Evolutionary conservation across 2,113 vertebrate species (phyloP), one percentile per base, ranked within the genome.

Genomic region (Sterrhoptilus dennistouni): DNA sequence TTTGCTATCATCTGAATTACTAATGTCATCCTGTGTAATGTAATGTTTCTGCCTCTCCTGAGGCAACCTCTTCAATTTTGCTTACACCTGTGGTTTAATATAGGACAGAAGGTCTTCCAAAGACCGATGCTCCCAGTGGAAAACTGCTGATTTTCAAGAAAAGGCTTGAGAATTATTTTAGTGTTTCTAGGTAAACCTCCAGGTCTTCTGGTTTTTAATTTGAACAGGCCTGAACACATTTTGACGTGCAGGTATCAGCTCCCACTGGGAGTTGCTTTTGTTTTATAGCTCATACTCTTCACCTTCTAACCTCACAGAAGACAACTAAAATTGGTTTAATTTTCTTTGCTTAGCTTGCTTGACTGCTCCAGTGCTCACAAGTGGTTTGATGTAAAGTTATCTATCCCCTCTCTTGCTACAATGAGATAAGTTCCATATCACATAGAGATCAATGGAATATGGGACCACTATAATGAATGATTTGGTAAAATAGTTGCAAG

Each of bases 71-170:
- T 94, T 83, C 83, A 96, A 95, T 96, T 92, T 79, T 91, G 60
- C 84, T 80, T 95, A 87, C 95, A 97, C 95, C 97, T 98, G 97
- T 97, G 96, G 83, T 92, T 97, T 95, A 95, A 53, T 95, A 87
- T 44, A 79, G 91, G 89, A 96, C 93, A 94, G 82, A 90, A 92
- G 92, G 93, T 66, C 19, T 60, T 95, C 93, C 66, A 83, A 81
- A 90, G 44, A 53, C 40, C 4, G 0, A 1, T 54, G 52, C 27
- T 81, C 95, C 84, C 87, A 24, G 9, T 70, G 93, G 87, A 96
- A 72, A 77, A 40, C n/a, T 63, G 69, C 47, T 81, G 91, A 86
- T 96, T 89, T 90, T 87, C 59, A 87, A 77, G 75, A 76, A 75
- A 75, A 92, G 53, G 49, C 61, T 92, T 81, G 60, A 89, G 83